Conservation (phyloP, 1,140 invertebrate species). For the Formica selysi region DNA sequence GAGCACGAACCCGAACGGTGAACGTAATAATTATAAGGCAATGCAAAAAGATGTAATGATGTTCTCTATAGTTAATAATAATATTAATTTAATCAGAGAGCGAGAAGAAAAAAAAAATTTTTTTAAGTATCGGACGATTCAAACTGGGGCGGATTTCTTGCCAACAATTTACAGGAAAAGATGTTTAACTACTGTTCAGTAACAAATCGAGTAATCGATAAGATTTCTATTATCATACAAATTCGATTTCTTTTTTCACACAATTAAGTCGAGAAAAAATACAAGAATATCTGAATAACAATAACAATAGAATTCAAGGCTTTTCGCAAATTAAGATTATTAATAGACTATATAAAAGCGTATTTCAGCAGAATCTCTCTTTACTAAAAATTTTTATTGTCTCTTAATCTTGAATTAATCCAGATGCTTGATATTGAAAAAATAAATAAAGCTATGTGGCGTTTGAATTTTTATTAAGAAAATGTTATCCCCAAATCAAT, state of each 20-base stretch:
- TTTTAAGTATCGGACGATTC: neutral
- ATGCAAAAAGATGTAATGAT: neutral
- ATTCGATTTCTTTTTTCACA: neutral
- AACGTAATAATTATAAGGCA: slow-evolving; percentile 15
- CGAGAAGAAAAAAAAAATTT: slow-evolving; percentile 16
- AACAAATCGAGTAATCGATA: neutral
- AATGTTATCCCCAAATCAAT: no score
- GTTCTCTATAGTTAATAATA: neutral
- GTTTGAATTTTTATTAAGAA: no score
- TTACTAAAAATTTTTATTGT: neutral
- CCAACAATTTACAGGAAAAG: neutral
- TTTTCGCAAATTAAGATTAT: neutral
- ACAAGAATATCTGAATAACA: neutral
- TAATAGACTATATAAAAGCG: neutral
- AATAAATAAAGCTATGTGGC: neutral
- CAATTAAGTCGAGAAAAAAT: neutral
- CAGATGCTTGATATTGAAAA: neutral
- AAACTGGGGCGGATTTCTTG: neutral
- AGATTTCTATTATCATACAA: neutral
- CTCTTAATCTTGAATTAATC: neutral
- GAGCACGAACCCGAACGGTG: neutral
- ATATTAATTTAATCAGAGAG: slow-evolving; percentile 5
- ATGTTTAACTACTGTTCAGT: neutral
- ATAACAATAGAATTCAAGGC: neutral
- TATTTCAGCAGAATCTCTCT: neutral